Base-by-base conservation (phyloP, 2,888 invertebrate species). In the Agonopterix alstromeriana region DNA sequence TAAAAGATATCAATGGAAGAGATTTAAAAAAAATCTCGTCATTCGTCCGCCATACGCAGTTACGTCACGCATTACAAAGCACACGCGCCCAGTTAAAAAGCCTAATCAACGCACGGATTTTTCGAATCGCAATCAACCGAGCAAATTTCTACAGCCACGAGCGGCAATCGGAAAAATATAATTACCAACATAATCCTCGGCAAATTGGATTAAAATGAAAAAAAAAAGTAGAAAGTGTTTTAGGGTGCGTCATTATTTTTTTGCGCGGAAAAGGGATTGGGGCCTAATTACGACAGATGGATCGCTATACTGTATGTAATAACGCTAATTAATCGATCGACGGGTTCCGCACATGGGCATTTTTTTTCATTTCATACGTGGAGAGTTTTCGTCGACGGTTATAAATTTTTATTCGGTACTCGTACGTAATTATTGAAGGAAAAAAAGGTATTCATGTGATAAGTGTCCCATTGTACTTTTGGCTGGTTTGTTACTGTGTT, bases 121-220 rank as follows among this genome's bases (percentile, higher is more conserved):
- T 73, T 77, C 77, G 72, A 69, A 67, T 77, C 73, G 82, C 82
- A 83, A 86, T 86, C 84, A 83, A 70, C 64, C 83, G 77, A 65
- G 70, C 77, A 77, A 78, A 78, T 80, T 81, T 77, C 73, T 76
- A 73, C 70, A 67, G 71, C 73, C 66, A 65, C 72, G 68, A 70
- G 69, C 73, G 68, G 85, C 87, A 87, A 87, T 87, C 72, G 88
- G 84, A 85, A 88, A 88, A 87, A 87, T 87, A 89, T 89, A 89
- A 89, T 89, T 88, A 89, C 89, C 78, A 72, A 83, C 82, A 89
- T 89, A 89, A 89, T 89, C 89, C 89, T 71, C 81, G 69, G 78
- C 80, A 89, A 89, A 89, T 89, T 89, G 89, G 89, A 89, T 89
- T 89, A 89, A 89, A 87, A 86, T 82, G 80, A 76, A 75, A 82